Evolutionary conservation across 2,888 invertebrate genomes (phyloP), one percentile per base, ranked within the genome.

Genomic region (Drepanosiphum platanoidis): DNA sequence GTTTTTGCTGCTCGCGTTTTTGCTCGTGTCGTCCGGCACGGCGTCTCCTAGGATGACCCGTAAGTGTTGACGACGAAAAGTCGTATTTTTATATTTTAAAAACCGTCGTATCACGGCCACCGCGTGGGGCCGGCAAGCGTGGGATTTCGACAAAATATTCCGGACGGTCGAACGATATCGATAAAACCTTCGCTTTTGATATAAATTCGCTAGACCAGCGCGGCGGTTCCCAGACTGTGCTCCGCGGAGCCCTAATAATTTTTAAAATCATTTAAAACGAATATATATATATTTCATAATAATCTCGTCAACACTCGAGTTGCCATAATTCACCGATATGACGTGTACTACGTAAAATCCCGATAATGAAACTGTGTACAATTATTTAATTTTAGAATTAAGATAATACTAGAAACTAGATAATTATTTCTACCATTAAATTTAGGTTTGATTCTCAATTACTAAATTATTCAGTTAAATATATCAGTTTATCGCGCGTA

Each of bases 251-350:
- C 30, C 18, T 72, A 72, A 72, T 72, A 72, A 72, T 72, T 46
- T 70, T 84, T 58, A 86, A 82, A 84, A 86, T 39, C 46, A n/a
- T 4, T 27, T 34, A 46, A 68, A 36, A n/a, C 22, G 36, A 70
- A 70, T 36, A 36, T 70, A 70, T 70, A 70, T 70, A 70, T 70
- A 70, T 70, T 70, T 70, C n/a, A 72, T 9, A 9, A 46, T 9
- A 7, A 72, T 15, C 0, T 5, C 9, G 46, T 58, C n/a, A 58
- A 58, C n/a, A 58, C 58, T 42, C 32, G 32, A 46, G 9, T 32
- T n/a, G 58, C 2, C 3, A 42, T 71, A 71, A 71, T 9, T 32
- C 22, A 72, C 72, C 46, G 46, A 46, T 46, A 58, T 58, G 58
- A 30, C 15, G 32, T 3, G 32, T 72, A 58, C 58, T 58, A 58